Evolutionary conservation across 2,797 vertebrate species (phyloP).

Genomic region (Helicolenus hilgendorfi): DNA sequence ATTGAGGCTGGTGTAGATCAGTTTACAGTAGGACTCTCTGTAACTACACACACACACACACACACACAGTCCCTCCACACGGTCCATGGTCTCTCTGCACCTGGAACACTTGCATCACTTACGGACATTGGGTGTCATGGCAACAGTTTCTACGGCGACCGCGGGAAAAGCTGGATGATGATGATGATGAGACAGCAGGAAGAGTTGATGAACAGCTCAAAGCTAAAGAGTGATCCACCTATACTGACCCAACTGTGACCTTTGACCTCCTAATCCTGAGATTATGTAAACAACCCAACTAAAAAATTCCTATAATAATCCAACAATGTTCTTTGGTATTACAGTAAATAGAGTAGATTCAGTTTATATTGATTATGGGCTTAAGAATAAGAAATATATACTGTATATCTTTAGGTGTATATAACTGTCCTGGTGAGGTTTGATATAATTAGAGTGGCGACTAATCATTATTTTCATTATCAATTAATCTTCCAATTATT

Average conservation of each 20-base stretch:
- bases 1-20: constrained; percentile 43
- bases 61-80: constrained; percentile 3
- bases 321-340: neutral
- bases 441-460: neutral
- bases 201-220: constrained; percentile 53
- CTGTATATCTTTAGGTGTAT: neutral
- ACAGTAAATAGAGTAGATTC: neutral
- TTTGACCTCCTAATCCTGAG: constrained; percentile 30
- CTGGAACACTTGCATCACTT: constrained; percentile 87
- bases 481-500: neutral
- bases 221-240: constrained; percentile 27
- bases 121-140: constrained; percentile 81
- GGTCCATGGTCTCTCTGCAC: constrained; percentile 77
- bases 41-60: constrained; percentile 35
- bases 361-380: neutral
- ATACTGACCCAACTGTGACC: constrained; percentile 33
- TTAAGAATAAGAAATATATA: neutral
- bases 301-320: neutral
- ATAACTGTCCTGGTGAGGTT: neutral
- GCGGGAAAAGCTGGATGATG: constrained; percentile 74
- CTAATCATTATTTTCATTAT: neutral
- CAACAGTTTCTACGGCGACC: constrained; percentile 84
- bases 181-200: constrained; percentile 66
- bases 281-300: neutral
- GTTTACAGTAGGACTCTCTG: constrained; percentile 61